Evolutionary conservation across 2,888 invertebrate species (phyloP).

Genomic region (Perdita meconis): DNA sequence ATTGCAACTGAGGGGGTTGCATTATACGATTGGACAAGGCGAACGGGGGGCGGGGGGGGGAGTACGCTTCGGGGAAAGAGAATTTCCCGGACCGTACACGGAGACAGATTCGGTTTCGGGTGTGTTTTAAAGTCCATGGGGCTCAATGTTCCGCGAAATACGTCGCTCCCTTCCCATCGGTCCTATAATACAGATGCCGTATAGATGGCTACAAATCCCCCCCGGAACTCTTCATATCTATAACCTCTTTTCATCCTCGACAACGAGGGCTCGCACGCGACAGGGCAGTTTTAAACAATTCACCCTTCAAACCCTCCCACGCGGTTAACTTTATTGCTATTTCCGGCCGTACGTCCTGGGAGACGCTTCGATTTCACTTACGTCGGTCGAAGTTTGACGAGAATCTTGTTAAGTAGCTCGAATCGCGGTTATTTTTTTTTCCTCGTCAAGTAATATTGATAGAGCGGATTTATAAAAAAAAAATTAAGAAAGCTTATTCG

Average conservation of each 20-base stretch:
- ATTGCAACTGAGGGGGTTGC: slow-evolving; percentile 17
- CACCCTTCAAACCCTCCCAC: slow-evolving; percentile 53
- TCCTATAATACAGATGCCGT: slow-evolving; percentile 75
- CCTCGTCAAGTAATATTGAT: neutral
- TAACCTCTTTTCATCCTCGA: slow-evolving; percentile 69
- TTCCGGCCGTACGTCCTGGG: slow-evolving; percentile 31
- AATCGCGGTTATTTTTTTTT: neutral
- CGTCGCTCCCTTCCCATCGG: slow-evolving; percentile 63
- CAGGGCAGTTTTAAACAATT: slow-evolving; percentile 74
- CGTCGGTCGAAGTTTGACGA: slow-evolving; percentile 16
- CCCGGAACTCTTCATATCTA: slow-evolving; percentile 77
- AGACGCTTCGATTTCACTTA: slow-evolving; percentile 40
- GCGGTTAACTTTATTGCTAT: slow-evolving; percentile 51
- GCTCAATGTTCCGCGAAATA: slow-evolving; percentile 82
- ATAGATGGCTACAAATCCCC: slow-evolving; percentile 78
- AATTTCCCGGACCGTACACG: slow-evolving; percentile 37
- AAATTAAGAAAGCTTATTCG: too few relatives aligned
- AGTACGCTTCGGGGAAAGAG: slow-evolving; percentile 6
- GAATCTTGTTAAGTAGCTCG: too few relatives aligned
- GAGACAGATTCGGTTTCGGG: slow-evolving; percentile 60
- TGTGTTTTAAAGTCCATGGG: slow-evolving; percentile 79
- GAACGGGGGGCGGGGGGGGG: slow-evolving; percentile 4
- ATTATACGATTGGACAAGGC: slow-evolving; percentile 25
- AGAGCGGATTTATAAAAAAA: too few relatives aligned
- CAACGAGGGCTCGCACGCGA: slow-evolving; percentile 52